Evolutionary conservation across 2,113 vertebrate genomes (phyloP), one percentile per base, ranked within the genome.

Genomic region (Gopherus evgoodei): DNA sequence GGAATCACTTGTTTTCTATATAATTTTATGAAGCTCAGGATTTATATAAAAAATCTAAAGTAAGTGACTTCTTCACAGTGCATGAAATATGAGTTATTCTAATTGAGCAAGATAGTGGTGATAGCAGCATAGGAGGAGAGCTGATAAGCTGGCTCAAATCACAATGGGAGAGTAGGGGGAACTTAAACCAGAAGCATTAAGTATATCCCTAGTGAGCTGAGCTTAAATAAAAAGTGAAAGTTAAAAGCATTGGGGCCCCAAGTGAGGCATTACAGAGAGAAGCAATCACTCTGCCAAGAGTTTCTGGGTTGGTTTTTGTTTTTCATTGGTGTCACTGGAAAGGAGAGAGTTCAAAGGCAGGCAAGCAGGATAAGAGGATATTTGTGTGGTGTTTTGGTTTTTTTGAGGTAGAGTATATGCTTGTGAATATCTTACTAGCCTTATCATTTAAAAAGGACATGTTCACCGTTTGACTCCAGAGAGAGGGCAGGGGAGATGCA

Each of bases 181-280:
- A 82, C 49, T 21, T 35, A 11, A 75, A 21, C 53, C 75, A 49
- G 12, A 25, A 90, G 49, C 27, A 14, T 4, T 9, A 44, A 80
- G 3, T 53, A 25, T 59, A 25, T 54, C 56, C 42, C 19, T 31
- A 31, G 49, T 75, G 47, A 75, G 59, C 80, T 59, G 38, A 8
- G 8, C 38, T 84, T 81, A 56, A 85, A 53, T 84, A 81, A 81
- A 59, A 92, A 38, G 7, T 62, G 56, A 31, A 84, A 88, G 31
- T 29, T 91, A 56, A 81, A 88, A 96, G 50, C 24, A 27, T 53
- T 75, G 38, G 90, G 89, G 80, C 21, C 38, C 50, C 57, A 57
- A 72, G 54, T 72, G 54, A 65, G 38, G 29, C 1, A 0, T 54
- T 65, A 50, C 6, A 59, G 44, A 85, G 84, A 44, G 54, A 93